Evolutionary conservation across 2,113 vertebrate genomes (phyloP).

Genomic region (Centropristis striata): DNA sequence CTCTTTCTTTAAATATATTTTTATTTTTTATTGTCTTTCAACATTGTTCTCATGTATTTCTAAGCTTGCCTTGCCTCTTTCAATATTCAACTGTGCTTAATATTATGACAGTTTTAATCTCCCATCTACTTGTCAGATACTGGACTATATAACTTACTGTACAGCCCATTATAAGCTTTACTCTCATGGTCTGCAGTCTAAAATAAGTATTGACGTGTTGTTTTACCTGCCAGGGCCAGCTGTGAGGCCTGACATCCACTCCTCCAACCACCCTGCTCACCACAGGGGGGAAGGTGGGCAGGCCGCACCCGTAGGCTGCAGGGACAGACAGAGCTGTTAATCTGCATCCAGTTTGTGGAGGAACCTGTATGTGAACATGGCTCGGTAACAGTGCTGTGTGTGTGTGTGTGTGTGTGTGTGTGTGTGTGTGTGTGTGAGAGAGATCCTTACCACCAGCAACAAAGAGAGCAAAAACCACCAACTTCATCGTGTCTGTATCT

Average conservation of each 20-base stretch:
- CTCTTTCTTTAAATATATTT: no score
- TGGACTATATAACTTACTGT: background rate
- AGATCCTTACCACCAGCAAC: constrained; percentile 81
- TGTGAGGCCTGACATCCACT: constrained; percentile 80
- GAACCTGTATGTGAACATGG: background rate
- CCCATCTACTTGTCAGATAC: background rate
- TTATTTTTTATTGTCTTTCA: no score
- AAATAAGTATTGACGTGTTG: background rate
- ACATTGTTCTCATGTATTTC: no score
- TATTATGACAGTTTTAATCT: background rate
- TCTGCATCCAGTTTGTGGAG: background rate
- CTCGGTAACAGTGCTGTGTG: background rate
- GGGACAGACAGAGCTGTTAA: constrained; percentile 3
- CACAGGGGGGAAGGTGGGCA: constrained; percentile 77
- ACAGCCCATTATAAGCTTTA: no score
- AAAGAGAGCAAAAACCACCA: constrained; percentile 81
- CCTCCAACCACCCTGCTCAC: constrained; percentile 83
- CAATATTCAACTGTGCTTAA: background rate
- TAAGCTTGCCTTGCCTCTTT: no score
- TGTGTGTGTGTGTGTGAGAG: no score
- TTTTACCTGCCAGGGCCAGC: constrained; percentile 89
- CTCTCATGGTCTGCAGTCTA: background rate
- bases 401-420: no score
- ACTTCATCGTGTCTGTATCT: constrained; percentile 79
- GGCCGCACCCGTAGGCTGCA: constrained; percentile 83